Evolutionary conservation across 1,140 invertebrate species (phyloP), one percentile per base, ranked within the genome.

Genomic region (Drosophila tani): DNA sequence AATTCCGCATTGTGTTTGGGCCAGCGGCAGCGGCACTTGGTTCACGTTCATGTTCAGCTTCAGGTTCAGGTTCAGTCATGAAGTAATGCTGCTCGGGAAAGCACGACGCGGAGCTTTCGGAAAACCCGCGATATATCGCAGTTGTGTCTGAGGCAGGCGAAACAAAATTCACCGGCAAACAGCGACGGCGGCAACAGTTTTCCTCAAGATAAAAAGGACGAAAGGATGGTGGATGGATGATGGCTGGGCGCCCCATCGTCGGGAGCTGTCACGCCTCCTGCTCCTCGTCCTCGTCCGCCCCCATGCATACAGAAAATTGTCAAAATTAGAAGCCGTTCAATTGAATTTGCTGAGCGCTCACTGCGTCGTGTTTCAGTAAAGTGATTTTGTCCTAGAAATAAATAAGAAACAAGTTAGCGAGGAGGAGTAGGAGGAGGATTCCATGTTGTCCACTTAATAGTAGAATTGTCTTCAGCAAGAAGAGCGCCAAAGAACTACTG

Each of bases 301-400:
- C 71, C 69, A 88, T 78, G 85, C 73, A 88, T 88, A 88, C 84
- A 88, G 60, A 88, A 88, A 88, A 88, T 90, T 90, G 84, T 90
- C 85, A 79, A 88, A 88, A 88, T 88, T 84, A 84, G 74, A 87
- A 81, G 81, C 78, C 55, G 77, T 88, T 88, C 85, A 90, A 88
- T 88, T 88, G 74, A 88, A 79, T 90, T 84, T 79, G 70, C 74
- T 55, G 29, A n/a, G 27, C 49, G 49, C 49, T 51, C 24, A n/a
- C 29, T 19, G 50, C n/a, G 27, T 21, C 35, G 55, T 56, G 63
- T 78, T 41, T 41, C 62, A 60, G 59, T 60, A 78, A 84, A 83
- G 71, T 81, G 77, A 64, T 80, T 76, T 32, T n/a, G 38, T 3
- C 47, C 27, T 40, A 43, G 7, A 43, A 38, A 51, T 55, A 55